These are phyloP conservation scores for Ameiurus melas DNA, from an alignment of 2,113 vertebrate genomes.

Conservation along the genomic window DNA sequence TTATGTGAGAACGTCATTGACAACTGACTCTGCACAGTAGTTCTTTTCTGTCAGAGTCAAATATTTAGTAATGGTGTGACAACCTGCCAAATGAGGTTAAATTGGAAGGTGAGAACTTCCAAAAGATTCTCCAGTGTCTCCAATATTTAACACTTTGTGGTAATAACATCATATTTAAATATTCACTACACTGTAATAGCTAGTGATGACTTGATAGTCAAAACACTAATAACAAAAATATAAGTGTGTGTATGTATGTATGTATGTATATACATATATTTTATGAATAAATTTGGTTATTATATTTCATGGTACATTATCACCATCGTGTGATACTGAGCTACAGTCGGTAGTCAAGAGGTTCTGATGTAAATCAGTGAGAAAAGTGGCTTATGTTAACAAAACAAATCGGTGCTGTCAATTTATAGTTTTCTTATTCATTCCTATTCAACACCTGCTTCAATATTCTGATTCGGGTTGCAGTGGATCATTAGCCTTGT, in stretches of 20 bases:
- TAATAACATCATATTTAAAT: not conserved
- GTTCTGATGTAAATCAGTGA: not conserved
- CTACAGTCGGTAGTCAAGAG: not conserved
- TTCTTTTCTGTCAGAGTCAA: conserved; percentile 1
- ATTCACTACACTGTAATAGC: not conserved
- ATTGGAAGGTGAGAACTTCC: not conserved
- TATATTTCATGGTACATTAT: not conserved
- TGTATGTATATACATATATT: no score
- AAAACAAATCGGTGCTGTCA: not conserved
- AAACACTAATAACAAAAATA: not conserved
- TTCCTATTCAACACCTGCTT: not conserved
- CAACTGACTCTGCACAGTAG: not conserved
- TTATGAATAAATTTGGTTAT: not conserved
- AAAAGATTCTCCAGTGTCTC: not conserved
- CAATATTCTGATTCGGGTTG: not conserved
- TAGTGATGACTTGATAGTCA: not conserved
- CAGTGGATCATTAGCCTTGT: not conserved
- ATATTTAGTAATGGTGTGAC: not conserved
- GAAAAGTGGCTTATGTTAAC: not conserved
- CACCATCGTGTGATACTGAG: not conserved
- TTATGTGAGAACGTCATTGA: not conserved
- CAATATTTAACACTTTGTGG: not conserved
- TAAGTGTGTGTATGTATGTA: no score
- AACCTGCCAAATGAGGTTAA: conserved; percentile 6
- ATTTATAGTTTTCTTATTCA: not conserved